phyloP scores from a whole-genome alignment of 2,888 invertebrate genomes.

The Eupithecia dodoneata region DNA sequence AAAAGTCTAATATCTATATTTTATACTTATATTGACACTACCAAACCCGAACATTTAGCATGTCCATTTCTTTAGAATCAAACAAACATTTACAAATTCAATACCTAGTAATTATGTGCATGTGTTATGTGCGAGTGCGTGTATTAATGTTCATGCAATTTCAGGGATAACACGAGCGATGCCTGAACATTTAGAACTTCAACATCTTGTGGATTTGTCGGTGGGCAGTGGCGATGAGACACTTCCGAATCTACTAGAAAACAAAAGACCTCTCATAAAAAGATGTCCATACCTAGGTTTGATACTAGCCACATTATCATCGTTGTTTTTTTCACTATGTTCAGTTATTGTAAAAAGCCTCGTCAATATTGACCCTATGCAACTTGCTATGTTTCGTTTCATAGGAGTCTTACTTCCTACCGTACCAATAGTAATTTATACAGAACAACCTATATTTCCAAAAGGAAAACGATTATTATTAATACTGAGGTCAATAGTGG shows the following conservation, averaged over 20 bases:
- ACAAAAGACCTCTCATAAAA: constrained; percentile 76
- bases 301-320: constrained; percentile 92
- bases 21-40: not conserved
- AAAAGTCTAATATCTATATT: not conserved
- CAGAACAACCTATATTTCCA: constrained; percentile 91
- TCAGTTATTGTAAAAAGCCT: constrained; percentile 96
- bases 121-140: no score
- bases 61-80: not conserved
- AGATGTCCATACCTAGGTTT: constrained; percentile 92
- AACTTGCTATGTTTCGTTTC: constrained; percentile 94
- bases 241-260: constrained; percentile 72
- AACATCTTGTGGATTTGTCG: constrained; percentile 89
- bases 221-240: constrained; percentile 80
- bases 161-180: constrained; percentile 67
- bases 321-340: constrained; percentile 94
- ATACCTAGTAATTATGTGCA: not conserved
- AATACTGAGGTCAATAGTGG: constrained; percentile 91
- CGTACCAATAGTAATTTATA: constrained; percentile 92
- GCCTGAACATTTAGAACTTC: constrained; percentile 91
- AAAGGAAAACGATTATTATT: constrained; percentile 91
- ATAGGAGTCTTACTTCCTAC: constrained; percentile 94
- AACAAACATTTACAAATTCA: not conserved
- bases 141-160: not conserved
- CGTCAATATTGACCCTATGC: constrained; percentile 94
- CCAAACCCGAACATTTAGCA: not conserved